phyloP scores from a whole-genome alignment of 2,113 vertebrate genomes.

The Thunnus thynnus region DNA sequence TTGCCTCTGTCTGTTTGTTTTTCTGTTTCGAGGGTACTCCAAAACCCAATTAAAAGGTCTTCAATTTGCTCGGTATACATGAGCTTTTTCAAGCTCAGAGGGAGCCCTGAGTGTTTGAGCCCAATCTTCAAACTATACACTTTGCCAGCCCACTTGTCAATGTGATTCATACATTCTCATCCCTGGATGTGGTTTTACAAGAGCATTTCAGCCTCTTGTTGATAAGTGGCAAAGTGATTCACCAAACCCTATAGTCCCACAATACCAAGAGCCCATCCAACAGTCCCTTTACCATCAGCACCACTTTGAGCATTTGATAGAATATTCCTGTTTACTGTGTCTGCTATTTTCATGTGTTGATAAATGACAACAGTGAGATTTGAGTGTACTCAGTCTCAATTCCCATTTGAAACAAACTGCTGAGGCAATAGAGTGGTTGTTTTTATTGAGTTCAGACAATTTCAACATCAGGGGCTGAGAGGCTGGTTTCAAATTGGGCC shows the following conservation, averaged over 20 bases:
- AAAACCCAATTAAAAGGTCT: slow-evolving; percentile 73
- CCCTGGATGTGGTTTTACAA: slow-evolving; percentile 50
- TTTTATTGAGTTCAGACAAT: slow-evolving; percentile 52
- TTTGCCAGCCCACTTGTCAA: slow-evolving; percentile 54
- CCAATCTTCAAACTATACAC: slow-evolving; percentile 53
- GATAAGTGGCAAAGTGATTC: slow-evolving; percentile 66
- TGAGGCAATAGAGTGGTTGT: slow-evolving; percentile 47
- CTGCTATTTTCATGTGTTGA: slow-evolving; percentile 49
- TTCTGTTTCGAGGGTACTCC: slow-evolving; percentile 67
- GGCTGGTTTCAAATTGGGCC: slow-evolving; percentile 34
- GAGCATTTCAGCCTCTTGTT: slow-evolving; percentile 66
- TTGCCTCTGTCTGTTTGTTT: slow-evolving; percentile 64
- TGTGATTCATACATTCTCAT: slow-evolving; percentile 63
- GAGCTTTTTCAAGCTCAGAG: slow-evolving; percentile 33
- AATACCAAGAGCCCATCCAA: slow-evolving; percentile 45
- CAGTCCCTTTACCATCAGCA: slow-evolving; percentile 46
- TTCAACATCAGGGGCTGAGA: slow-evolving; percentile 24
- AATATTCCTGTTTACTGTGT: slow-evolving; percentile 55
- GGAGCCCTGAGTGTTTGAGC: slow-evolving; percentile 35
- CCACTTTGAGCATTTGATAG: slow-evolving; percentile 49
- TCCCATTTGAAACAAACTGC: slow-evolving; percentile 43
- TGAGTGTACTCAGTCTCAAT: slow-evolving; percentile 53
- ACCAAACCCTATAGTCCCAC: slow-evolving; percentile 53
- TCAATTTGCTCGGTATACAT: slow-evolving; percentile 58
- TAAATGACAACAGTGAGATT: slow-evolving; percentile 56